Evolutionary conservation across 1,140 invertebrate species (phyloP).

Genomic region (Bombus breviceps): DNA sequence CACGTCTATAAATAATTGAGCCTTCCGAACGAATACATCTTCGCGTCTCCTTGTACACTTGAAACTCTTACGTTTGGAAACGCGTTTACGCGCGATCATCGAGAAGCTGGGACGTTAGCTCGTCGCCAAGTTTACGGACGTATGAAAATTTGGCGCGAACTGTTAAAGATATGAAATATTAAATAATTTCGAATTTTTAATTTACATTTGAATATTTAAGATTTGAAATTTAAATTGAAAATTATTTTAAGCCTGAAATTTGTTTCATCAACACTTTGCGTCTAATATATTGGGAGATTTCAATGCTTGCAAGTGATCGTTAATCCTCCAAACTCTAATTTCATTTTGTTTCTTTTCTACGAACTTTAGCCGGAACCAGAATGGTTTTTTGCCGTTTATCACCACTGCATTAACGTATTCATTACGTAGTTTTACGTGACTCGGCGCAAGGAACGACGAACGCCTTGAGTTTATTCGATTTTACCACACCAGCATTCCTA

Average conservation of each 20-base stretch:
- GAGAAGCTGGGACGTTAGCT: background rate
- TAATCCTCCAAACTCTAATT: background rate
- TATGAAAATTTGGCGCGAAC: no score
- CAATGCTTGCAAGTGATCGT: background rate
- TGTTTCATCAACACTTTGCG: background rate
- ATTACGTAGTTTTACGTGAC: constrained; percentile 23
- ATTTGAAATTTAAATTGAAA: background rate
- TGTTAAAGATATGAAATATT: background rate
- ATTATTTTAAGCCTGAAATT: no score
- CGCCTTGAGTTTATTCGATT: constrained; percentile 1
- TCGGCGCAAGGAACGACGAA: background rate
- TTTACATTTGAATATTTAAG: background rate
- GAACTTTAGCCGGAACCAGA: background rate
- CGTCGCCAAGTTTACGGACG: no score
- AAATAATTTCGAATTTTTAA: background rate
- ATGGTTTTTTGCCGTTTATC: constrained; percentile 12
- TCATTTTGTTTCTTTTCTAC: background rate
- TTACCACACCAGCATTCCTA: background rate
- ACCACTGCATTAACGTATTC: constrained; percentile 16
- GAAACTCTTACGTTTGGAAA: background rate
- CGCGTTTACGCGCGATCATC: background rate
- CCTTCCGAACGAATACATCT: background rate
- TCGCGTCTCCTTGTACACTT: constrained; percentile 1
- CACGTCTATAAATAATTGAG: constrained; percentile 68
- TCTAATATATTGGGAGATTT: background rate